Conservation (phyloP, 2,797 vertebrate species). For the Salarias fasciatus region DNA sequence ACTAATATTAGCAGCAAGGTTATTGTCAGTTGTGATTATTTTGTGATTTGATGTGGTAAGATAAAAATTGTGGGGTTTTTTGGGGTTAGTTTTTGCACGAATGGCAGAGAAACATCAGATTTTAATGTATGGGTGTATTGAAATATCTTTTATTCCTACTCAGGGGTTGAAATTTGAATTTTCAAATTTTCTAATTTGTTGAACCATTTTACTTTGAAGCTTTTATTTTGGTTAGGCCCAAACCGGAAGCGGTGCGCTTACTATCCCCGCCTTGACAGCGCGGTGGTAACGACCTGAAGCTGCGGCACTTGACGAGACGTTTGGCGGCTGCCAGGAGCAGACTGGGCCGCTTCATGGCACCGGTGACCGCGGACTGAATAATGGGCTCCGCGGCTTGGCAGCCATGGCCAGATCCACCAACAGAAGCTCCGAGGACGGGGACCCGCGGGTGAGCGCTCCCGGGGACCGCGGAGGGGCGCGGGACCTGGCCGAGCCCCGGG, state of each 20-base stretch:
- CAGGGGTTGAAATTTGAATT: too few relatives aligned
- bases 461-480: slow-evolving; percentile 70
- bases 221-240: slow-evolving; percentile 27
- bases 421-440: slow-evolving; percentile 68
- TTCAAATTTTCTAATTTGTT: too few relatives aligned
- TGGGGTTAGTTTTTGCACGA: too few relatives aligned
- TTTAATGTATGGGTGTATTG: too few relatives aligned
- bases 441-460: slow-evolving; percentile 65
- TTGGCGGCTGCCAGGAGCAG: neutral
- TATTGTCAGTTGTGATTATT: too few relatives aligned
- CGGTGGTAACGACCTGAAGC: slow-evolving; percentile 61
- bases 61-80: too few relatives aligned
- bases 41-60: too few relatives aligned
- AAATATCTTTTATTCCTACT: too few relatives aligned
- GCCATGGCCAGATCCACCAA: slow-evolving; percentile 85
- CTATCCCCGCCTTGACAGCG: neutral
- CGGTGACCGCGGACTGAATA: slow-evolving; percentile 57
- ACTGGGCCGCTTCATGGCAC: slow-evolving; percentile 47
- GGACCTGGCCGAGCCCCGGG: slow-evolving; percentile 80
- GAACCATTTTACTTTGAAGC: neutral
- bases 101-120: too few relatives aligned
- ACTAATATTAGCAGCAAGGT: too few relatives aligned
- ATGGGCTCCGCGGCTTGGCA: slow-evolving; percentile 70
- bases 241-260: slow-evolving; percentile 35
- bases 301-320: slow-evolving; percentile 42